A percentile compares a stretch with the other conserved stretches of the same genome.
These are phyloP conservation scores for Micromesistius poutassou DNA, from an alignment of 2,797 vertebrate genomes.

Conservation along the genomic window DNA sequence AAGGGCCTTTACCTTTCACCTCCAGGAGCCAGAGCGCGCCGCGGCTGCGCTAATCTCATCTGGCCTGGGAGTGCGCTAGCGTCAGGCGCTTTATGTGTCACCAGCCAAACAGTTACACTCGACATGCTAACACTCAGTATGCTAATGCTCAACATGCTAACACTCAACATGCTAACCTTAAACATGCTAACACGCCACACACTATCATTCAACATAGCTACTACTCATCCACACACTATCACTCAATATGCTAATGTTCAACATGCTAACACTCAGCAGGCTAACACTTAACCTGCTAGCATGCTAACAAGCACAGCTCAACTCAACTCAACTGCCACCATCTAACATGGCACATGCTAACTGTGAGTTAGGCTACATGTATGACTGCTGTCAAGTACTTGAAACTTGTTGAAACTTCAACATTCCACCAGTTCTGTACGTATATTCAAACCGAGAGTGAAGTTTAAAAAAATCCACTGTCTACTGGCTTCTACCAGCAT, in stretches of 20 bases:
- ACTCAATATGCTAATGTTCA: not conserved
- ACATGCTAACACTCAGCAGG: no score
- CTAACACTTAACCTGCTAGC: not conserved
- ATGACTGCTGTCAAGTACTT: not conserved
- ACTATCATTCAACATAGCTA: not conserved
- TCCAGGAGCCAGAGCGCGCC: conserved; percentile 69
- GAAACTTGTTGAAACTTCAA: no score
- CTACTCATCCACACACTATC: not conserved
- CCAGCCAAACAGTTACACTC: not conserved
- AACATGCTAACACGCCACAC: not conserved
- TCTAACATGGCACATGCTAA: not conserved
- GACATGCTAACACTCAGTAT: not conserved
- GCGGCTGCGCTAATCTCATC: conserved; percentile 76
- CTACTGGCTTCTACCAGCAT: not conserved
- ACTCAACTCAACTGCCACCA: no score
- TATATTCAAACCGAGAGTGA: not conserved
- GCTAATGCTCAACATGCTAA: not conserved
- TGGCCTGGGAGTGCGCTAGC: conserved; percentile 74
- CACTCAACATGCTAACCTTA: not conserved
- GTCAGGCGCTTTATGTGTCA: conserved; percentile 32
- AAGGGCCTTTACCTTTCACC: conserved; percentile 87
- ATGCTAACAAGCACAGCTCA: not conserved
- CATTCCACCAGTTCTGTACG: not conserved
- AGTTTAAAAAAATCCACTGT: not conserved
- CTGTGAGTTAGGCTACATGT: not conserved